Percentiles rank a stretch among this genome's conserved stretches.
phyloP scores from a whole-genome alignment of 1,140 invertebrate species.

The Dreissena rostriformis region DNA sequence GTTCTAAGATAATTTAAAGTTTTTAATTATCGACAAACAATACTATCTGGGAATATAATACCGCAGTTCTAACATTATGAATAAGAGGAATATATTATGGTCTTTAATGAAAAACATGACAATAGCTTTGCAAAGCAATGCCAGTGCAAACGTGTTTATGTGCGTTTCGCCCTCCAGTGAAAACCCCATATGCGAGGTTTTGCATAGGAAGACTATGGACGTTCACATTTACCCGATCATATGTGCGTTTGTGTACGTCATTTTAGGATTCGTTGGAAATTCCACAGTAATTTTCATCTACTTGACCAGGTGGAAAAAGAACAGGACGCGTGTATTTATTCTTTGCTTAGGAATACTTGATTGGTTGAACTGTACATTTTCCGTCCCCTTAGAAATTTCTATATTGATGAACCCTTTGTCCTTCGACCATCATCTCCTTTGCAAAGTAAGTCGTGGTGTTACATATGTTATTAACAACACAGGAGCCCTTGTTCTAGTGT shows the following conservation, averaged over 20 bases:
- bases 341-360: constrained; percentile 37
- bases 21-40: too few species aligned
- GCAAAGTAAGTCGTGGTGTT: constrained; percentile 38
- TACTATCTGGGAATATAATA: too few species aligned
- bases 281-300: constrained; percentile 45
- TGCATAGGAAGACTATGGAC: not conserved
- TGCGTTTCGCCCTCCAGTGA: too few species aligned
- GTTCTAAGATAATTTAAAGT: too few species aligned
- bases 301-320: constrained; percentile 40
- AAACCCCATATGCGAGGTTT: too few species aligned
- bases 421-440: constrained; percentile 40
- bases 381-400: constrained; percentile 43
- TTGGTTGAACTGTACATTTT: constrained; percentile 43
- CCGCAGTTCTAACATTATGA: too few species aligned
- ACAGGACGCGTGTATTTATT: constrained; percentile 47
- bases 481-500: constrained; percentile 29
- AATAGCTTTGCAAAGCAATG: too few species aligned
- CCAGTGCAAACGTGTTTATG: too few species aligned
- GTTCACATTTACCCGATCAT: constrained; percentile 39
- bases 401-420: constrained; percentile 16
- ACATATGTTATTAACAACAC: constrained; percentile 55
- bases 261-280: constrained; percentile 42
- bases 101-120: too few species aligned
- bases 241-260: constrained; percentile 12
- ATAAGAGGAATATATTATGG: too few species aligned